Conservation (phyloP, 1,140 invertebrate genomes). For the Diachasma alloeum region DNA sequence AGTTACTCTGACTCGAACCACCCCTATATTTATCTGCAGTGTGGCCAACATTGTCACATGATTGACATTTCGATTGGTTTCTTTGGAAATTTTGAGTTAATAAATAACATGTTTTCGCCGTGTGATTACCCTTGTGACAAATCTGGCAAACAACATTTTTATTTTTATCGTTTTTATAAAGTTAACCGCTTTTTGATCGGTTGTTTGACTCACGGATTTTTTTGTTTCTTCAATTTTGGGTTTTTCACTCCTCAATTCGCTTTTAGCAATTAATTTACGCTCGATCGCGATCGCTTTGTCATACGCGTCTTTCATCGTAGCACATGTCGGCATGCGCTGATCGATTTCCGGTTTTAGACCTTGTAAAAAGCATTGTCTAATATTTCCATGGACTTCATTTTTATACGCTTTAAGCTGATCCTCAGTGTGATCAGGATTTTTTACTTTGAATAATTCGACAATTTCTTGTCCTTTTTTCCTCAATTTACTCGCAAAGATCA, state of each 20-base stretch:
- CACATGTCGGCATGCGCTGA: slow-evolving; percentile 16
- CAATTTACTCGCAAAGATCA: background rate
- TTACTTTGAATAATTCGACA: background rate
- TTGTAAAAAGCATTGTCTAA: slow-evolving; percentile 13
- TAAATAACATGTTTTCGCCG: background rate
- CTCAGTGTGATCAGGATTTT: background rate
- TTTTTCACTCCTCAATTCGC: background rate
- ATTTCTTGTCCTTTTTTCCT: background rate
- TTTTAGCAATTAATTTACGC: background rate
- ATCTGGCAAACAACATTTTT: background rate
- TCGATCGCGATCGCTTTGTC: background rate
- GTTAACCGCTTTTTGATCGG: background rate
- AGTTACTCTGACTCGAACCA: background rate
- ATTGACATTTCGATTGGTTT: background rate
- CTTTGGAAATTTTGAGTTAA: background rate
- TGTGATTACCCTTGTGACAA: background rate
- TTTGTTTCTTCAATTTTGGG: background rate
- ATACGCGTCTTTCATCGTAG: background rate
- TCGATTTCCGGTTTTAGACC: slow-evolving; percentile 18
- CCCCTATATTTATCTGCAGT: background rate
- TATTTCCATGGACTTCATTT: background rate
- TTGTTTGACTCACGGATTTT: background rate
- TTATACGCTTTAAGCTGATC: background rate
- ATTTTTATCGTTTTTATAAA: background rate
- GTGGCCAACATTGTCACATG: background rate